These are phyloP conservation scores for Mustelus asterias DNA, from an alignment of 2,113 vertebrate species.

Conservation along the genomic window DNA sequence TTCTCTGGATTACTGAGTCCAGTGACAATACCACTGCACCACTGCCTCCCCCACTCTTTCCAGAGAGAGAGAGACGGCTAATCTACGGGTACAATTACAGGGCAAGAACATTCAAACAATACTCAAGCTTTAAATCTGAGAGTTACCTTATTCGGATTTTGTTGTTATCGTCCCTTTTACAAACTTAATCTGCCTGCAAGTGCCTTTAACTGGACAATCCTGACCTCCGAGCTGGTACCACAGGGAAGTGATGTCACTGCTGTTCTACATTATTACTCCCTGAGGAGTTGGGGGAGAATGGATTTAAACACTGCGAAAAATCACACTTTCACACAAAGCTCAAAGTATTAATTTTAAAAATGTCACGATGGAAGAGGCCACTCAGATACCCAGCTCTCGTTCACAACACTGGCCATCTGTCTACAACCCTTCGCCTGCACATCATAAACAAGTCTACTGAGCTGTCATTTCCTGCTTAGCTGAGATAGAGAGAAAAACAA, in stretches of 20 bases:
- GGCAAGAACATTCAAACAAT: background rate
- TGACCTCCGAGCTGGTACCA: background rate
- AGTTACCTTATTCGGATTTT: background rate
- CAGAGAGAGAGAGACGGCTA: no score
- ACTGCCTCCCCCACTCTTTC: no score
- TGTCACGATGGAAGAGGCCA: background rate
- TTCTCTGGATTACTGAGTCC: no score
- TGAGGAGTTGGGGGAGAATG: background rate
- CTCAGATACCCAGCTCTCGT: background rate
- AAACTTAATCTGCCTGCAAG: background rate
- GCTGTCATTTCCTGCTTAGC: background rate
- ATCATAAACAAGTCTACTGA: background rate
- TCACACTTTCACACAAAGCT: slow-evolving; percentile 4
- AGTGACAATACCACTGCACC: no score
- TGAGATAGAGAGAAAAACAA: background rate
- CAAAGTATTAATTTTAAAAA: background rate
- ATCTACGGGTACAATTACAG: background rate
- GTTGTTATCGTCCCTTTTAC: background rate
- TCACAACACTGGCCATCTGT: background rate
- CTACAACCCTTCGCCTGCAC: background rate
- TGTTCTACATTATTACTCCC: background rate
- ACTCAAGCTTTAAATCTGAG: background rate
- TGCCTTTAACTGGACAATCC: background rate
- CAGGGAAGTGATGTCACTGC: background rate
- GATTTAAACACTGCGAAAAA: slow-evolving; percentile 20